These are phyloP conservation scores for Mythimna lalbum DNA, from an alignment of 2,888 invertebrate genomes.

Conservation along the genomic window DNA sequence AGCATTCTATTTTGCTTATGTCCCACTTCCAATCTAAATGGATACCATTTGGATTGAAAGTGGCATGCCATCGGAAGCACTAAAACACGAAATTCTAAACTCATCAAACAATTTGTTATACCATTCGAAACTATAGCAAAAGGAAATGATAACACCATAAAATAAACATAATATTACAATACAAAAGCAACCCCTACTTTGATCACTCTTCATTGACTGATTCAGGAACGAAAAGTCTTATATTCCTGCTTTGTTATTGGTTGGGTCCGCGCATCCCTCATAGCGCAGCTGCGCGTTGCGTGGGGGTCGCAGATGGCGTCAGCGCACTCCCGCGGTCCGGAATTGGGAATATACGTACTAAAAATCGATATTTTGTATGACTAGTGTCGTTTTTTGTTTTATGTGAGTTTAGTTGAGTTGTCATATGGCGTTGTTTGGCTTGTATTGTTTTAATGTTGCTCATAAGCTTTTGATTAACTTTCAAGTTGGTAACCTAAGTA, in stretches of 20 bases:
- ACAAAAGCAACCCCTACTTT: slow-evolving; percentile 62
- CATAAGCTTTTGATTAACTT: neutral
- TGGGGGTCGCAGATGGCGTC: slow-evolving; percentile 88
- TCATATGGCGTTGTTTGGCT: slow-evolving; percentile 16
- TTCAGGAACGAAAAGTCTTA: slow-evolving; percentile 50
- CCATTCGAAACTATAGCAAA: slow-evolving; percentile 34
- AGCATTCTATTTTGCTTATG: neutral
- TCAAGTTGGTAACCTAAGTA: neutral
- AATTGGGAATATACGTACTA: slow-evolving; percentile 64
- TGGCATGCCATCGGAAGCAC: slow-evolving; percentile 26
- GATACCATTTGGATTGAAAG: no score
- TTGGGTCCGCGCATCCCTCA: slow-evolving; percentile 72
- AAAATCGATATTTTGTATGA: slow-evolving; percentile 79
- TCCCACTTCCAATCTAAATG: neutral
- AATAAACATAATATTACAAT: slow-evolving; percentile 55
- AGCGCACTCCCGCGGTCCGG: slow-evolving; percentile 74
- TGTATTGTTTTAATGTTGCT: neutral
- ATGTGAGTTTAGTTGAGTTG: slow-evolving; percentile 40
- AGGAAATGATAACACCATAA: slow-evolving; percentile 63
- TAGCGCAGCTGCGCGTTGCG: slow-evolving; percentile 86
- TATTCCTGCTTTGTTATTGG: slow-evolving; percentile 63
- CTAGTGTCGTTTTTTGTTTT: slow-evolving; percentile 53
- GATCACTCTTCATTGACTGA: slow-evolving; percentile 55
- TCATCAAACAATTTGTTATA: slow-evolving; percentile 39
- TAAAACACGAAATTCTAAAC: slow-evolving; percentile 28